Percentiles rank a stretch among this genome's conserved stretches.
Evolutionary conservation across 2,797 vertebrate genomes (phyloP).

Genomic region (Taeniopygia guttata): DNA sequence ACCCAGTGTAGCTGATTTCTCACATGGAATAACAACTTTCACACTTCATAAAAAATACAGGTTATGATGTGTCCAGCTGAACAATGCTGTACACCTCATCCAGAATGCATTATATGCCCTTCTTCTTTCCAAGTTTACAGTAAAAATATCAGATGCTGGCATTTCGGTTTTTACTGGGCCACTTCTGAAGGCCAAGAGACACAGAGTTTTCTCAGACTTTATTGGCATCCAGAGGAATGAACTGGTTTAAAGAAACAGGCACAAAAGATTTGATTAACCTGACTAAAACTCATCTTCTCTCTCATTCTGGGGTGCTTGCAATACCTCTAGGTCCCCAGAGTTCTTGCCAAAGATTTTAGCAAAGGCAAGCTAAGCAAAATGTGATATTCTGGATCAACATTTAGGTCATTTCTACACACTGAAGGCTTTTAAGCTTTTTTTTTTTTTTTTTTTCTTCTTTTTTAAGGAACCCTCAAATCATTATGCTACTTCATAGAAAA

Average conservation of each 20-base stretch:
- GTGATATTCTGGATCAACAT: neutral
- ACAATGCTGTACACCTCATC: fast-evolving
- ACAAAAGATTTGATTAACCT: neutral
- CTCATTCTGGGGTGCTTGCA: neutral
- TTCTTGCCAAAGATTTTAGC: neutral
- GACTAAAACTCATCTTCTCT: neutral
- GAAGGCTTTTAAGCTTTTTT: neutral
- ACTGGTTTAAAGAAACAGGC: neutral
- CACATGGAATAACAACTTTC: neutral
- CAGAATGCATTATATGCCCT: neutral
- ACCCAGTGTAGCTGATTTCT: neutral
- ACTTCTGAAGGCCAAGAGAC: neutral
- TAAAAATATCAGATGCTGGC: neutral
- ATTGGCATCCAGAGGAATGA: neutral
- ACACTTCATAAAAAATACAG: neutral
- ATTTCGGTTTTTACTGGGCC: neutral
- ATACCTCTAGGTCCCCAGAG: neutral
- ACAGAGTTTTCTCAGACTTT: neutral
- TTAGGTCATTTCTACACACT: neutral
- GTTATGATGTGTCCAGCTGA: fast-evolving
- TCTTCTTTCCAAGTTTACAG: neutral
- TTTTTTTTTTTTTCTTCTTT: too few species aligned
- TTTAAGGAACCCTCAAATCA: neutral
- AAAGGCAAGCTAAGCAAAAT: neutral
- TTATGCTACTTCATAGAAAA: neutral